Conservation (phyloP, 2,888 invertebrate species). For the Rhingia campestris region DNA sequence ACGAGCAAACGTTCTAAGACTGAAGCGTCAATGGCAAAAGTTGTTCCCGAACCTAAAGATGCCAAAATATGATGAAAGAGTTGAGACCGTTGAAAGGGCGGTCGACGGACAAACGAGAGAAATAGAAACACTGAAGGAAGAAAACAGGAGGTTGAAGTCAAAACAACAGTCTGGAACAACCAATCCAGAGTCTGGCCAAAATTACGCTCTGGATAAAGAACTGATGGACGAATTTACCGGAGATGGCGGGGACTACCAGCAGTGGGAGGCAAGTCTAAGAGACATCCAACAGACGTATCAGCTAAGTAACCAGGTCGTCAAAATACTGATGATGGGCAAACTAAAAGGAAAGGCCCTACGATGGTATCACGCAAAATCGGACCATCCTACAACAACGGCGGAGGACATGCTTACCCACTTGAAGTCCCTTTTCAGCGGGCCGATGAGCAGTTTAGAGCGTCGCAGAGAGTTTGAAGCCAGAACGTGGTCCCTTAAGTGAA, state of each 20-base stretch:
- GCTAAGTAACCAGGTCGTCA: neutral
- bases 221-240: constrained; percentile 14
- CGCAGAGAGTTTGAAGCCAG: neutral
- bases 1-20: too few species aligned
- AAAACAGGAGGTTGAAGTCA: constrained; percentile 6
- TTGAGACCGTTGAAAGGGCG: neutral
- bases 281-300: neutral
- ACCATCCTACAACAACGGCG: neutral
- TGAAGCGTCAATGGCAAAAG: too few species aligned
- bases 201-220: constrained; percentile 18
- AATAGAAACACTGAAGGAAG: constrained; percentile 2
- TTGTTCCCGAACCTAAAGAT: too few species aligned
- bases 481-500: neutral
- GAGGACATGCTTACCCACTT: neutral
- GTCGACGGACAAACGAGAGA: neutral
- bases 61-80: constrained; percentile 2
- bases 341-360: constrained; percentile 13
- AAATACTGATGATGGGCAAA: neutral
- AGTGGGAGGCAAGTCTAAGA: constrained; percentile 1
- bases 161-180: constrained; percentile 2
- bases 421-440: neutral
- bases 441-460: neutral
- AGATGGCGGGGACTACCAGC: constrained; percentile 7
- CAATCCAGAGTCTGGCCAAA: neutral
- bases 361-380: neutral